A percentile compares a stretch with the other conserved stretches of the same genome.
Conservation (phyloP, 2,888 invertebrate species). For the Epirrita christyi region DNA sequence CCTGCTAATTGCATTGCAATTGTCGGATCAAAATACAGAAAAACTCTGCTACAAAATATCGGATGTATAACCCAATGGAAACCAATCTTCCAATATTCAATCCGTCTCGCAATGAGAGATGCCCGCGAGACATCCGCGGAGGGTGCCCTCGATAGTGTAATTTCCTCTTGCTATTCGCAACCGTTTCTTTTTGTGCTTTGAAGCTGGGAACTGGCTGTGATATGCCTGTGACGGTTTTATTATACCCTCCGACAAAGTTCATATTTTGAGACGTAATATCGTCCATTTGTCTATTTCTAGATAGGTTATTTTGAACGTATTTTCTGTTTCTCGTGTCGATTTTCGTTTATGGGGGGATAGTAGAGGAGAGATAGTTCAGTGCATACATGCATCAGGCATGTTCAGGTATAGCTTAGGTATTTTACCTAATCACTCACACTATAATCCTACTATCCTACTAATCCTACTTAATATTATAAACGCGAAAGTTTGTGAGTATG, state of each 20-base stretch:
- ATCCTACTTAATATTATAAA: no score
- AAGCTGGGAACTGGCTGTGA: constrained; percentile 40
- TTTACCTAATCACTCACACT: no score
- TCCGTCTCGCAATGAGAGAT: constrained; percentile 43
- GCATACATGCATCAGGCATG: no score
- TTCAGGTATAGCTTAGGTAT: no score
- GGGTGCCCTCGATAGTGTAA: constrained; percentile 62
- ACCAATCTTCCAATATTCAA: constrained; percentile 37
- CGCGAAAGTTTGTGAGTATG: no score
- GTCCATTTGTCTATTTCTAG: constrained; percentile 1
- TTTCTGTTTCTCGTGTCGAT: neutral
- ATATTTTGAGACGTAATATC: constrained; percentile 5
- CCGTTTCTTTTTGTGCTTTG: constrained; percentile 52
- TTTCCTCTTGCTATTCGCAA: constrained; percentile 58
- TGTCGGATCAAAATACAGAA: neutral
- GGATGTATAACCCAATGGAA: constrained; percentile 9
- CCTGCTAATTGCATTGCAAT: neutral
- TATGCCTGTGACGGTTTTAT: constrained; percentile 43
- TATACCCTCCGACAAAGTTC: constrained; percentile 36
- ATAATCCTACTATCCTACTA: no score
- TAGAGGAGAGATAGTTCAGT: no score
- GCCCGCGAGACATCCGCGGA: constrained; percentile 58
- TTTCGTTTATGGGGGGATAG: no score
- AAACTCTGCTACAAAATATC: neutral
- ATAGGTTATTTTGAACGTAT: neutral